Evolutionary conservation across 2,113 vertebrate species (phyloP), one percentile per base, ranked within the genome.

Genomic region (Eurypyga helias): DNA sequence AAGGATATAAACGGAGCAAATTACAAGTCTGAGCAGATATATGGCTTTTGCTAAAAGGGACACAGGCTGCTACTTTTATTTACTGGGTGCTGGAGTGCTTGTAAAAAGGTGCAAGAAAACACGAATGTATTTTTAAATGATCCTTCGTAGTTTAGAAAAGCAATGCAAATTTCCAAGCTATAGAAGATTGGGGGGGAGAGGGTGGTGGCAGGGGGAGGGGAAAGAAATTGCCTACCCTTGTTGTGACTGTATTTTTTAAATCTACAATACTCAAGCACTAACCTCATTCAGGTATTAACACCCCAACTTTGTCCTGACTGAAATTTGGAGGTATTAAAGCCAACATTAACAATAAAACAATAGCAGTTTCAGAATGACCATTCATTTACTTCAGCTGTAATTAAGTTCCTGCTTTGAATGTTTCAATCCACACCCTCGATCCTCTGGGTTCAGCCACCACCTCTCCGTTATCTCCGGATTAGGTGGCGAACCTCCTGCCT

Each of bases 41-140:
- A 99, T 98, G 96, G 98, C 98, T 98, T 98, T 98, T 98, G 98
- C 98, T 98, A 98, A 98, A 98, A 98, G 98, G 98, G 98, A 98
- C 97, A 91, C 78, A 93, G 98, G 98, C 98, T 97, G 98, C 97
- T 98, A 96, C 97, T 98, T 97, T 98, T 99, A 98, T 98, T 98
- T 99, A 98, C 98, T 98, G 98, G 98, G 97, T 93, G 89, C 93
- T 90, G 95, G 96, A 89, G 95, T 7, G 31, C 97, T 98, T 97
- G 97, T 67, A 88, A 97, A 98, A 97, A 95, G 96, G 95, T 98
- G 96, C 87, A 57, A 83, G 93, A 96, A 93, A 97, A 87, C 87
- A 96, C 20, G 87, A 93, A 96, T 92, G 88, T 75, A 67, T 97
- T 97, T 98, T 98, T 83, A 96, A 98, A 8, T 58, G 62, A 64